phyloP scores from a whole-genome alignment of 1,140 invertebrate species.

The Drosophila parvula region DNA sequence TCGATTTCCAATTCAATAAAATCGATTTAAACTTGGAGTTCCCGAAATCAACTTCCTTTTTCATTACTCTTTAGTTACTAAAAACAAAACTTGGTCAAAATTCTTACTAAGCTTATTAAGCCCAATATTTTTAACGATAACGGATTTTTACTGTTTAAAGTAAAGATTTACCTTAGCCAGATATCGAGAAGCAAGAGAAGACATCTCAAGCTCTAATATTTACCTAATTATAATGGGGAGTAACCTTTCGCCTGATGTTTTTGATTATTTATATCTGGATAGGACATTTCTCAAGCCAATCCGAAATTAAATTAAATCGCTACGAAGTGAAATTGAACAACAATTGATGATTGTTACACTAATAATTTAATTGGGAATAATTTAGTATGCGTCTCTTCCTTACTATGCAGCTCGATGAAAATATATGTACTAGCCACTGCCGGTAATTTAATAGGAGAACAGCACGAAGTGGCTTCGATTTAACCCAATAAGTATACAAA shows the following conservation, averaged over 20 bases:
- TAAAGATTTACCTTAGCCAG: no score
- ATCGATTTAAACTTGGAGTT: no score
- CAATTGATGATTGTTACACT: background rate
- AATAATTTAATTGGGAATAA: conserved; percentile 16
- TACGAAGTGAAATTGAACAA: background rate
- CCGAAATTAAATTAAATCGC: background rate
- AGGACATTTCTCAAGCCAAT: background rate
- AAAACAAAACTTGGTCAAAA: no score
- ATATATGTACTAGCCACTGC: background rate
- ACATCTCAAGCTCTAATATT: background rate
- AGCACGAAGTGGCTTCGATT: conserved; percentile 14
- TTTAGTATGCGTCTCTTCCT: background rate
- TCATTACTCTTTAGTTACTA: no score
- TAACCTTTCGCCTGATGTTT: background rate
- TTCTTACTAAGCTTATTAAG: no score
- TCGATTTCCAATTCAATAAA: no score
- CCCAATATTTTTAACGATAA: no score
- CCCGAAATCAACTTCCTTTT: no score
- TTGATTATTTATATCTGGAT: background rate
- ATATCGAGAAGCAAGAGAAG: background rate
- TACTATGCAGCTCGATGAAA: background rate
- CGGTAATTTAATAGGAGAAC: conserved; percentile 3
- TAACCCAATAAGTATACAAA: conserved; percentile 15
- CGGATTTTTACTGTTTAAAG: no score
- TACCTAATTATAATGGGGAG: background rate